Evolutionary conservation across 2,113 vertebrate species (phyloP).

Genomic region (Lanius ludovicianus): DNA sequence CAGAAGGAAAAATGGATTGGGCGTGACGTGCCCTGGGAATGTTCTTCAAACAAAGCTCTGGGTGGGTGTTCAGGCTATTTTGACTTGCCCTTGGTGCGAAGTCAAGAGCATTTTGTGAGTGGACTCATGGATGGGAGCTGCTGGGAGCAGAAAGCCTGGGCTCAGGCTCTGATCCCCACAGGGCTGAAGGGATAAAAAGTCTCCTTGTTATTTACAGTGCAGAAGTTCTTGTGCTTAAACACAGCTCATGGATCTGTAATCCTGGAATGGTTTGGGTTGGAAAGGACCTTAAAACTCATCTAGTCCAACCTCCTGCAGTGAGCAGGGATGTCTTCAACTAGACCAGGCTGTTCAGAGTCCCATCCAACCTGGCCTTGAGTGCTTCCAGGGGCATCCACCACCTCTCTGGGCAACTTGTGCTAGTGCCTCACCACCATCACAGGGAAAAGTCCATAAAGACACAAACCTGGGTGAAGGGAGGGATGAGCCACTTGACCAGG

Average conservation of each 20-base stretch:
- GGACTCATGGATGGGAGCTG: not conserved
- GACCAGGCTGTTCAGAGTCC: not conserved
- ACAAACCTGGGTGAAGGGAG: not conserved
- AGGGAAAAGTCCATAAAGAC: not conserved
- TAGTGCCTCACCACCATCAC: rapidly evolving
- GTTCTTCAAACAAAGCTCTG: conserved; percentile 12
- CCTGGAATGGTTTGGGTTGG: not conserved
- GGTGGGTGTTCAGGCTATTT: conserved; percentile 22
- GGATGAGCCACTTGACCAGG: not conserved
- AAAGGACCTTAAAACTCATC: not conserved
- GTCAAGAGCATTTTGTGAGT: not conserved
- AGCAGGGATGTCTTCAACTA: not conserved
- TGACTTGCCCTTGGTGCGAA: not conserved
- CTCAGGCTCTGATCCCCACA: not conserved
- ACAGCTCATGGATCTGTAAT: not conserved
- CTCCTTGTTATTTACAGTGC: not conserved
- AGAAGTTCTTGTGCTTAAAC: not conserved
- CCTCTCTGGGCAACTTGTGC: not conserved
- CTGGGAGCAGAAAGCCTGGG: not conserved
- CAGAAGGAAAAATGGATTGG: not conserved
- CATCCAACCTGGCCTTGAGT: not conserved
- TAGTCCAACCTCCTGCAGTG: not conserved
- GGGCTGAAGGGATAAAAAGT: not conserved
- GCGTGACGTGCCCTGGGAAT: not conserved
- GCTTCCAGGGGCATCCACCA: not conserved